Evolutionary conservation across 2,113 vertebrate species (phyloP).

Genomic region (Mormyrus lacerda): DNA sequence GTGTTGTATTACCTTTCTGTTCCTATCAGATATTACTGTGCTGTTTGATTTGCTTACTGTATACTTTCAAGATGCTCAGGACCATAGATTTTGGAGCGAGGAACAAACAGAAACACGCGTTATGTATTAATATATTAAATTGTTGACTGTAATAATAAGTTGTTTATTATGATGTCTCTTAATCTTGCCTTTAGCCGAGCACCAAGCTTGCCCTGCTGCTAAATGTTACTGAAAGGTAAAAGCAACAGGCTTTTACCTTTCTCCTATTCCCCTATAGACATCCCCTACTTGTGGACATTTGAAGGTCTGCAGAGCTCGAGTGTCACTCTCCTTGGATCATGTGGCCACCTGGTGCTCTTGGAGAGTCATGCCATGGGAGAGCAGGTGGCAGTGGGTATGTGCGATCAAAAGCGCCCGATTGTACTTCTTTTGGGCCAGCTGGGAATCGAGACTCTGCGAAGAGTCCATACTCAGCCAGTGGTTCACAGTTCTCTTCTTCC

Average conservation of each 20-base stretch:
- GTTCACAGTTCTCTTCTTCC: not conserved
- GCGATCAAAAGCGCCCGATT: not conserved
- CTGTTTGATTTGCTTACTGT: not conserved
- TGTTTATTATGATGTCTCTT: not conserved
- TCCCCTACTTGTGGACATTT: not conserved
- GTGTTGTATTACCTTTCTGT: not conserved
- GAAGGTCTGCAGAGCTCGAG: not conserved
- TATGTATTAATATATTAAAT: not conserved
- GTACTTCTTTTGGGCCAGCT: not conserved
- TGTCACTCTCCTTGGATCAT: not conserved
- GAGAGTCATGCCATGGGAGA: not conserved
- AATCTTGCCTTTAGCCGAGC: not conserved
- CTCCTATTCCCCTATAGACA: too few species aligned
- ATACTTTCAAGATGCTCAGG: not conserved
- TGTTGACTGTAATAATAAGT: not conserved
- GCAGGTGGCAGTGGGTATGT: conserved; percentile 1
- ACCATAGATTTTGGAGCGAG: not conserved
- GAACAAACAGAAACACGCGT: not conserved
- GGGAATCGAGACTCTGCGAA: not conserved
- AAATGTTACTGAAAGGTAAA: not conserved
- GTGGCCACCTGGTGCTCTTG: not conserved
- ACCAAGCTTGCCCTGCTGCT: not conserved
- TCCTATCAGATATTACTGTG: not conserved
- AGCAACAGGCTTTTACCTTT: not conserved
- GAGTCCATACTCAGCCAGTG: not conserved